Evolutionary conservation across 2,113 vertebrate species (phyloP), one percentile per base, ranked within the genome.

Genomic region (Emydocephalus ijimae): DNA sequence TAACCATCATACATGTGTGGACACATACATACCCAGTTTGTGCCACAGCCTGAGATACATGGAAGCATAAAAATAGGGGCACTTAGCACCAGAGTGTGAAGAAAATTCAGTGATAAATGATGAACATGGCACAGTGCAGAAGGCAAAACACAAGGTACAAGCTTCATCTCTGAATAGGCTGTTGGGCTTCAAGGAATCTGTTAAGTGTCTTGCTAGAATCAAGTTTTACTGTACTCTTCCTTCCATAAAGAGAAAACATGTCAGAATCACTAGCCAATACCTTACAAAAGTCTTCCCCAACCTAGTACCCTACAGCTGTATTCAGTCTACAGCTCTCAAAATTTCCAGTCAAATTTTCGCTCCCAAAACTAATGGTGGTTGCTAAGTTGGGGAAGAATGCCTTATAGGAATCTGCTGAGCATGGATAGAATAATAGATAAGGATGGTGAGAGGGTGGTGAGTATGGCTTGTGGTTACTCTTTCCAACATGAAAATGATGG

Each of bases 11-110:
- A 89, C 54, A 90, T n/a, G 8, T 29, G 64, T 43, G 29, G n/a
- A 88, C 86, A 88, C 91, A 74, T 45, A 52, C 69, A 87, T 64
- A 86, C 89, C 92, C 56, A 39, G n/a, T 86, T 86, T 89, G 74
- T 57, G 14, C 92, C 92, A 93, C 92, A 93, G 89, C 89, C 92
- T 93, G 92, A 90, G 92, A 64, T 93, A 93, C 45, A 90, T 90
- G 74, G 81, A 93, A 90, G 89, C 92, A 90, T 90, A 87, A 52
- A 61, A 50, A 90, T 61, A 39, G 48, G 59, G 23, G 81, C 45
- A 87, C 90, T 55, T 93, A 93, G 89, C 92, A 93, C 92, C 92
- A 64, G 12, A 54, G 18, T 90, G 59, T 90, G 81, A 86, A 86
- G 81, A 54, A 57, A 90, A 56, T 45, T 90, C 92, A 90, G 55